Evolutionary conservation across 1,140 invertebrate genomes (phyloP).

Genomic region (Leptonema lineaticorne): DNA sequence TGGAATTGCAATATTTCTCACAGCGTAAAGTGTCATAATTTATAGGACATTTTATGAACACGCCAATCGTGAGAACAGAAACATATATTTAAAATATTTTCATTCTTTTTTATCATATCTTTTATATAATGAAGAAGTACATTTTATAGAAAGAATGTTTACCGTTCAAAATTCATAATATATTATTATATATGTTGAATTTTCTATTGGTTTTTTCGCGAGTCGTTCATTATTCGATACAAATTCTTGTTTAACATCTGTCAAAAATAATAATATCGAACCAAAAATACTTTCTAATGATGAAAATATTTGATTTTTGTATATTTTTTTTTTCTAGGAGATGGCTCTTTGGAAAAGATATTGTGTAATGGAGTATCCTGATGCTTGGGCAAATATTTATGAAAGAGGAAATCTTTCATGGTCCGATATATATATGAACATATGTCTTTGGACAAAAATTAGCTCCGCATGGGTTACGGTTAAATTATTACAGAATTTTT

Average conservation of each 20-base stretch:
- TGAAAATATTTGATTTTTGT: neutral
- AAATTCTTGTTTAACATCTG: neutral
- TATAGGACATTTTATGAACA: too few species aligned
- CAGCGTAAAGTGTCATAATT: too few species aligned
- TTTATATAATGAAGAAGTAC: too few species aligned
- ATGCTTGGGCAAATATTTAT: conserved; percentile 17
- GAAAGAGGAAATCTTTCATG: conserved; percentile 25
- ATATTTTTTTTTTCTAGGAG: conserved; percentile 20
- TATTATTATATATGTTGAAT: neutral
- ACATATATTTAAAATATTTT: too few species aligned
- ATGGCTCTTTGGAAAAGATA: conserved; percentile 29
- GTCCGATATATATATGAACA: conserved; percentile 29
- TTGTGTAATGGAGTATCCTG: conserved; percentile 19
- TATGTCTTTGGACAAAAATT: conserved; percentile 32
- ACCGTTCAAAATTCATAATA: neutral
- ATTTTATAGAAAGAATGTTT: too few species aligned
- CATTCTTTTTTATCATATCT: too few species aligned
- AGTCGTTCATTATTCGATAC: neutral
- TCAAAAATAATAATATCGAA: neutral
- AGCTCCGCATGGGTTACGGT: neutral
- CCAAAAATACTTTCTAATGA: neutral
- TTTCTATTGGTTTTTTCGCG: neutral
- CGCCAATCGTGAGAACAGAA: too few species aligned
- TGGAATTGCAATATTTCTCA: too few species aligned
- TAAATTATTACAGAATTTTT: neutral